phyloP scores from a whole-genome alignment of 2,113 vertebrate genomes.

The Mungos mungo region DNA sequence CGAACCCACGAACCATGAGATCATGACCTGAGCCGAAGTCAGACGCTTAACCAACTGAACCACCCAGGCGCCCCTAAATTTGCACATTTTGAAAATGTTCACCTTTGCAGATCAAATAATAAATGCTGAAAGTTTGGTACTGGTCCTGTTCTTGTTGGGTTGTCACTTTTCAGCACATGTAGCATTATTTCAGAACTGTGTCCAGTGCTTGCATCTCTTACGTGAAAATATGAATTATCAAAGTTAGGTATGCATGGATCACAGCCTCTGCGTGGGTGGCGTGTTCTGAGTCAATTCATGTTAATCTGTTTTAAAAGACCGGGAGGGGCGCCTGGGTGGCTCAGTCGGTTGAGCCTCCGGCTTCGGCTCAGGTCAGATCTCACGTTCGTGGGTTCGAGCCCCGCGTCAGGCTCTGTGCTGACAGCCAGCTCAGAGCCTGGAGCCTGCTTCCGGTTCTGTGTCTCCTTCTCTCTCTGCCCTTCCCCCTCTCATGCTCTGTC shows the following conservation, averaged over 20 bases:
- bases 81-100: conserved; percentile 28
- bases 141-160: not conserved
- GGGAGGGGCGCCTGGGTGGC: too few species aligned
- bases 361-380: too few species aligned
- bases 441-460: too few species aligned
- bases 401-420: too few species aligned
- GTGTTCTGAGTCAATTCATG: not conserved
- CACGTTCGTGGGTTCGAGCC: too few species aligned
- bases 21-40: too few species aligned
- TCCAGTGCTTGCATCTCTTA: conserved; percentile 25
- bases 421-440: too few species aligned
- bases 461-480: too few species aligned
- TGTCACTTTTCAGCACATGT: not conserved
- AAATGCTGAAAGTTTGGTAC: conserved; percentile 17
- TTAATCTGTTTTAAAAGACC: not conserved
- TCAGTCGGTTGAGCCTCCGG: too few species aligned
- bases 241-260: not conserved
- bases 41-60: too few species aligned
- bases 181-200: conserved; percentile 28
- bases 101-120: conserved; percentile 15
- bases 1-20: too few species aligned
- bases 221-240: conserved; percentile 26
- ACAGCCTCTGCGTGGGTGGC: not conserved
- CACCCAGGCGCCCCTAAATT: not conserved
- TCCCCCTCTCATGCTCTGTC: too few species aligned